Conservation (phyloP, 2,888 invertebrate genomes). For the Agriopis marginaria region DNA sequence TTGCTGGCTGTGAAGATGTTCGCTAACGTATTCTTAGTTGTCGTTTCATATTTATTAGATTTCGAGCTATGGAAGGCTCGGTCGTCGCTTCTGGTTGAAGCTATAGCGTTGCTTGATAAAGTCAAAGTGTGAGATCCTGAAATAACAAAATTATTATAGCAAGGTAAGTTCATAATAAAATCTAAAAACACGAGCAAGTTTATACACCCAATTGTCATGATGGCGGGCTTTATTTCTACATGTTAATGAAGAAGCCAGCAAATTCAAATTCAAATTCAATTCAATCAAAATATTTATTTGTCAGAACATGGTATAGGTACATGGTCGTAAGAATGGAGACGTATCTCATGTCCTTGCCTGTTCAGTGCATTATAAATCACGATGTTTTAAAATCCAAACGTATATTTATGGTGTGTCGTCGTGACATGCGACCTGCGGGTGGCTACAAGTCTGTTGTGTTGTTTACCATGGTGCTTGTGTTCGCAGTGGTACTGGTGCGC, state of each 20-base stretch:
- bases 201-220: too few species aligned
- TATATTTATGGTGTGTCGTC: too few species aligned
- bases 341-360: too few species aligned
- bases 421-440: neutral
- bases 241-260: too few species aligned
- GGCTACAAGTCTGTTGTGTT: neutral
- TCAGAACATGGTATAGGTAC: too few species aligned
- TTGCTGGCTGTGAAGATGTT: slow-evolving; percentile 57
- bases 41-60: slow-evolving; percentile 60
- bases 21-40: slow-evolving; percentile 56
- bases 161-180: neutral
- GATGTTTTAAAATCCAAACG: too few species aligned
- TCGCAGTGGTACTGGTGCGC: slow-evolving; percentile 94
- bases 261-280: too few species aligned
- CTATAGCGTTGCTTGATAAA: slow-evolving; percentile 55
- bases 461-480: slow-evolving; percentile 50
- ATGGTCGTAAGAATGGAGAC: too few species aligned
- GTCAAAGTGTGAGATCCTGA: slow-evolving; percentile 49
- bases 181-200: neutral
- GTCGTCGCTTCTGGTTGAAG: slow-evolving; percentile 60
- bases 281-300: too few species aligned
- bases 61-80: slow-evolving; percentile 64
- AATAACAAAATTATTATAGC: slow-evolving; percentile 34
- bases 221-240: too few species aligned
- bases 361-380: too few species aligned